phyloP scores from a whole-genome alignment of 53 echinoderm and acorn worm genomes.

The Mesocentrotus franciscanus region DNA sequence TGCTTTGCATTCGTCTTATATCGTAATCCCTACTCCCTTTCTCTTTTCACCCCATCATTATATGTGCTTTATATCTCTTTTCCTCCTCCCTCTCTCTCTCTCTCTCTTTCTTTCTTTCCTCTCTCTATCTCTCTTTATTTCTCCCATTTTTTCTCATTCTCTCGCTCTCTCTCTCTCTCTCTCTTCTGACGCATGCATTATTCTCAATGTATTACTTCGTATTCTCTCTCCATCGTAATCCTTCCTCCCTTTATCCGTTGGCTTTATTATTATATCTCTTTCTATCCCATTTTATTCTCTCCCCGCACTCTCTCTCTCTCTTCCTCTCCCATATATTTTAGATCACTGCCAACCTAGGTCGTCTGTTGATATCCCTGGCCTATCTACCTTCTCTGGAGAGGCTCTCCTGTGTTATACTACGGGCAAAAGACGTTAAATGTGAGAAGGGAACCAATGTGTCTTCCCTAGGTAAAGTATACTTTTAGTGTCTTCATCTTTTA shows the following conservation, averaged over 20 bases:
- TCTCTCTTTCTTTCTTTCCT: background rate
- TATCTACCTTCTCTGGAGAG: conserved; percentile 93
- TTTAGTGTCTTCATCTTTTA: background rate
- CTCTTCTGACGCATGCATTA: no score
- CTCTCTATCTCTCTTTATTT: background rate
- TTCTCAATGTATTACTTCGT: no score
- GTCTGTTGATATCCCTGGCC: conserved; percentile 84
- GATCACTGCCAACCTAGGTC: conserved; percentile 85
- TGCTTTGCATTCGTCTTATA: no score
- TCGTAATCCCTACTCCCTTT: no score
- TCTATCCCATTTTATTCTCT: no score
- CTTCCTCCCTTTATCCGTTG: no score
- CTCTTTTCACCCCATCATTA: no score
- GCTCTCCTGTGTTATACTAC: conserved; percentile 91
- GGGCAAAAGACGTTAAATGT: conserved; percentile 85
- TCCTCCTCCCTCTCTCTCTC: background rate
- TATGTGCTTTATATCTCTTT: background rate
- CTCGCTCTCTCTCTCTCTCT: background rate
- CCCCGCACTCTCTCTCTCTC: background rate
- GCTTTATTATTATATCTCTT: no score
- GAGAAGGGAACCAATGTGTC: conserved; percentile 79
- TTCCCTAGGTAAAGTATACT: conserved; percentile 73
- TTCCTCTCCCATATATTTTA: conserved; percentile 23
- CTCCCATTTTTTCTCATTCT: background rate
- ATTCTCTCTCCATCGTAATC: no score